Conservation (phyloP, 2,888 invertebrate genomes). For the Pharmacophagus antenor region DNA sequence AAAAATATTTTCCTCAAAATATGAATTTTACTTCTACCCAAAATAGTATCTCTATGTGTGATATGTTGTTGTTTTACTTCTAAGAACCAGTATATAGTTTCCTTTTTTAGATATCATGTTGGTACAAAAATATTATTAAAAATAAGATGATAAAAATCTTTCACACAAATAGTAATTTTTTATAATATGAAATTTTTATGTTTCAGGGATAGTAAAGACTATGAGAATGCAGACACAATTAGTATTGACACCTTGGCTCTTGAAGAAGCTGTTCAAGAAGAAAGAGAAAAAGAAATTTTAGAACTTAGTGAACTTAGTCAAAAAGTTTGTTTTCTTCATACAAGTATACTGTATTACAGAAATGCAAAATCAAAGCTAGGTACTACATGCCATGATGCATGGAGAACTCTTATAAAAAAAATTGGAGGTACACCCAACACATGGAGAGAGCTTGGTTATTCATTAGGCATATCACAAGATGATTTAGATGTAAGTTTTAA, state of each 20-base stretch:
- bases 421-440: slow-evolving; percentile 66
- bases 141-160: not conserved
- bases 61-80: slow-evolving; percentile 5
- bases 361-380: slow-evolving; percentile 64
- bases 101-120: not conserved
- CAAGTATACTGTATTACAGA: slow-evolving; percentile 66
- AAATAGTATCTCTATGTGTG: slow-evolving; percentile 23
- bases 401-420: slow-evolving; percentile 63
- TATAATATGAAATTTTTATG: not conserved
- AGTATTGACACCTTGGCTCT: slow-evolving; percentile 66
- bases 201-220: slow-evolving; percentile 60
- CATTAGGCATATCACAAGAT: slow-evolving; percentile 56
- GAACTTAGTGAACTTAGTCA: slow-evolving; percentile 59
- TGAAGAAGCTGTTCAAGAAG: slow-evolving; percentile 57
- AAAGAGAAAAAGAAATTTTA: slow-evolving; percentile 59
- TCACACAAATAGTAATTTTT: not conserved
- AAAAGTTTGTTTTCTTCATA: slow-evolving; percentile 65
- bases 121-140: not conserved
- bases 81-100: not conserved
- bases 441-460: slow-evolving; percentile 67
- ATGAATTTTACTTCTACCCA: slow-evolving; percentile 19
- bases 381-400: slow-evolving; percentile 61
- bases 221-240: slow-evolving; percentile 58
- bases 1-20: slow-evolving; percentile 29
- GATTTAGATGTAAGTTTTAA: slow-evolving; percentile 65